A percentile compares a stretch with the other conserved stretches of the same genome.
These are phyloP conservation scores for Tetranychus truncatus DNA, from an alignment of 2,888 invertebrate genomes.

Conservation along the genomic window DNA sequence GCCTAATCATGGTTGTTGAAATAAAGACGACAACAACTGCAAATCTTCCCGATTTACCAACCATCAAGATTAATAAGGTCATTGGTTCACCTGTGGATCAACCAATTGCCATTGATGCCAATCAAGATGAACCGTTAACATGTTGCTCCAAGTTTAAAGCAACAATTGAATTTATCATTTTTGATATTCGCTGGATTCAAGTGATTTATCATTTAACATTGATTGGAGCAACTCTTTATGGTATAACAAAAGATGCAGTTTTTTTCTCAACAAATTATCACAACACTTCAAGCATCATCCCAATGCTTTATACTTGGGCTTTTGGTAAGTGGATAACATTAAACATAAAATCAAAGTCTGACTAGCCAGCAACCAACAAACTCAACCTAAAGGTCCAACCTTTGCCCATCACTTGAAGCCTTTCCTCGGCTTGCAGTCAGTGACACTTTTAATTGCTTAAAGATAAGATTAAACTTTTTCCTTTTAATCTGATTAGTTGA, in stretches of 20 bases:
- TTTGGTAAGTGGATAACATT: constrained; percentile 2
- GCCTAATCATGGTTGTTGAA: not conserved
- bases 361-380: no score
- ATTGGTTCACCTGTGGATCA: not conserved
- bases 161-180: constrained; percentile 1
- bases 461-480: no score
- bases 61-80: not conserved
- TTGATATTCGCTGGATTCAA: constrained; percentile 2
- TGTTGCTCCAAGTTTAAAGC: not conserved
- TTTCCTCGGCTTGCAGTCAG: no score
- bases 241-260: not conserved
- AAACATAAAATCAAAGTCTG: no score
- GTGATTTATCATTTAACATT: constrained; percentile 4
- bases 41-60: not conserved
- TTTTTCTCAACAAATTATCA: not conserved
- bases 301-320: not conserved
- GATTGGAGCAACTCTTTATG: constrained; percentile 6
- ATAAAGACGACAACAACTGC: not conserved
- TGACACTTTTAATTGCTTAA: no score
- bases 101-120: not conserved
- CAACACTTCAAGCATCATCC: not conserved
- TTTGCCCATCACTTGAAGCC: not conserved
- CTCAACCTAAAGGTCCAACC: not conserved
- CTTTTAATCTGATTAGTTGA: no score
- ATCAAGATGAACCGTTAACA: not conserved